phyloP scores from a whole-genome alignment of 1,140 invertebrate genomes.

The Whitmania pigra region DNA sequence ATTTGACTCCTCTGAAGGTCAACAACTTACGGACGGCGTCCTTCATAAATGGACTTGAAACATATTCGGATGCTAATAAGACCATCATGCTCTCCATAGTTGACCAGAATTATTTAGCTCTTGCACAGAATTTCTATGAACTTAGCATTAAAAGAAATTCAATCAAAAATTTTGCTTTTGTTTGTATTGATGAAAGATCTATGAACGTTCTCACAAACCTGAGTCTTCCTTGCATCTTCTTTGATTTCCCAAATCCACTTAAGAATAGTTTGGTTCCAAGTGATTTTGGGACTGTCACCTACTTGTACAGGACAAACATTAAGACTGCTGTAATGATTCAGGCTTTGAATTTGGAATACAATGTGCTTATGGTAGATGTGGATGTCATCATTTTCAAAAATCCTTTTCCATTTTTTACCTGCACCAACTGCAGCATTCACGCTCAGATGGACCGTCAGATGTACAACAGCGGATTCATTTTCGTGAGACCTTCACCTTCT shows the following conservation, averaged over 20 bases:
- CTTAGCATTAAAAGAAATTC: not conserved
- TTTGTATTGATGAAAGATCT: slow-evolving; percentile 12
- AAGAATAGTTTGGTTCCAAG: slow-evolving; percentile 2
- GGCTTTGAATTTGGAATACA: slow-evolving; percentile 8
- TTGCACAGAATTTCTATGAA: slow-evolving; percentile 16
- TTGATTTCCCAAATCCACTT: not conserved
- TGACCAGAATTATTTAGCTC: slow-evolving; percentile 1
- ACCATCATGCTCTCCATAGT: slow-evolving; percentile 10
- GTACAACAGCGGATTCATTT: slow-evolving; percentile 24
- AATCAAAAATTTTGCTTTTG: slow-evolving; percentile 14
- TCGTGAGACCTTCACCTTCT: slow-evolving; percentile 10
- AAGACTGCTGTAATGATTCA: slow-evolving; percentile 23
- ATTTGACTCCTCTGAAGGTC: not conserved
- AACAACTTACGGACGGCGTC: not conserved
- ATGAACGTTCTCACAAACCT: not conserved
- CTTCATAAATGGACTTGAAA: slow-evolving; percentile 1
- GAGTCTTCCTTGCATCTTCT: not conserved
- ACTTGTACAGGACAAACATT: slow-evolving; percentile 21
- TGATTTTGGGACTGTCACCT: slow-evolving; percentile 20
- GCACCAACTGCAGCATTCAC: slow-evolving; percentile 18
- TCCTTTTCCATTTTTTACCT: slow-evolving; percentile 21
- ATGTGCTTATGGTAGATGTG: slow-evolving; percentile 18
- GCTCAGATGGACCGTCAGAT: slow-evolving; percentile 23
- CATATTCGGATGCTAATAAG: not conserved
- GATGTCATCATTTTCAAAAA: slow-evolving; percentile 24